Base-by-base conservation (phyloP, 2,113 vertebrate species). In the Oreotrochilus melanogaster region DNA sequence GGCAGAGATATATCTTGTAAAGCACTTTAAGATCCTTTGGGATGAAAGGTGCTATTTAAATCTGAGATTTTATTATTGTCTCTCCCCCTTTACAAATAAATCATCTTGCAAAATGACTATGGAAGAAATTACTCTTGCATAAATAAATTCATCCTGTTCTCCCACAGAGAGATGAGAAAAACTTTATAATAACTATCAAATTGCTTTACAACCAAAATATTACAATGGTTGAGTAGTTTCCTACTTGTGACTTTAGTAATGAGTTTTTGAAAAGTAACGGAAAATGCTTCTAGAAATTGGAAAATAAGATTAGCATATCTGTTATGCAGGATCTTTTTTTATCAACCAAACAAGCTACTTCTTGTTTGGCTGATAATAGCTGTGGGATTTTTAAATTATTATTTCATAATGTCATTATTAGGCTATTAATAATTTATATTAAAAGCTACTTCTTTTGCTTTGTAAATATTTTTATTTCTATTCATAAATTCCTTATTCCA, bases 381-480 rank as follows among this genome's bases (percentile, higher is more conserved):
- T 53, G 62, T 84, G 76, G 76, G 73, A 70, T 96, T 94, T 90
- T 91, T 97, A 97, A 97, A 97, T 97, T 97, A 97, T 96, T 97
- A 96, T 97, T 97, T 97, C 94, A 97, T 96, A 93, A 86, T 93
- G 91, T 94, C 92, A 93, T 96, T 96, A 97, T 97, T 97, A 97
- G 95, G 64, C 79, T 54, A 96, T 97, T 97, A 97, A 97, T 97
- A 96, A 96, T 96, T 91, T 84, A 97, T 85, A 82, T 78, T 95
- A 95, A 93, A 96, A 80, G 75, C 51, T 72, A 62, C 67, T 85
- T 54, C 92, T 95, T 94, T 93, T 88, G 88, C 82, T 92, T 60
- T 88, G 92, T 96, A 95, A 95, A 97, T 97, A 67, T 96, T 96
- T 96, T 94, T 64, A 92, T 95, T 97, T 78, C 75, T 86, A 89